Evolutionary conservation across 2,797 vertebrate species (phyloP).

Genomic region (Gambelia wislizenii): DNA sequence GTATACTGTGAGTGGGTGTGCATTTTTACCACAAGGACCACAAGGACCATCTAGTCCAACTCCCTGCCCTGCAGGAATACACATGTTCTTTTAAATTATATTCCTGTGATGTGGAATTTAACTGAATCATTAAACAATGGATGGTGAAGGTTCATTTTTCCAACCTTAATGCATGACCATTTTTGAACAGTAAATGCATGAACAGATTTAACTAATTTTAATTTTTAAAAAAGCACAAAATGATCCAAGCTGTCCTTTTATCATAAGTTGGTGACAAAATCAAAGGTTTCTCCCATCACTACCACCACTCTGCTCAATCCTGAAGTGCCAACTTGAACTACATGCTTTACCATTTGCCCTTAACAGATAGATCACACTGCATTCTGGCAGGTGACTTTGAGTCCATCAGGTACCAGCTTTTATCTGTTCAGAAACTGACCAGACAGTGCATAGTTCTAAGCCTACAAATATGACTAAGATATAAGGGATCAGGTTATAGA

Average conservation of each 20-base stretch:
- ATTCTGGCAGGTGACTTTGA: no score
- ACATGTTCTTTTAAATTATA: no score
- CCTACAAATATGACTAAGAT: neutral
- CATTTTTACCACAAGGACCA: no score
- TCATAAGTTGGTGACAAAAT: neutral
- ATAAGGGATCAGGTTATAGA: neutral
- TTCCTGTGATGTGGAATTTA: no score
- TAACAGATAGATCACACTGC: neutral
- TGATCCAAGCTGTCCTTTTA: neutral
- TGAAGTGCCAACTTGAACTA: neutral
- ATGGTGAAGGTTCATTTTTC: no score
- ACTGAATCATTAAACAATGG: no score
- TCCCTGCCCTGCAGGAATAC: no score
- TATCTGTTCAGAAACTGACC: neutral
- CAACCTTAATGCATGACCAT: no score
- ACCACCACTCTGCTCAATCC: neutral
- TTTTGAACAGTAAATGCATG: no score
- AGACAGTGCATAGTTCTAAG: neutral
- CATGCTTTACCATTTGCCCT: neutral
- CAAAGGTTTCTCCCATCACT: neutral
- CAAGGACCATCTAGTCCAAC: no score
- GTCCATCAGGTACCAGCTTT: neutral
- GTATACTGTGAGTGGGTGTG: no score
- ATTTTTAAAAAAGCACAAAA: neutral
- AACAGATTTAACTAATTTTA: neutral